A percentile compares a stretch with the other conserved stretches of the same genome.
Conservation (phyloP, 2,888 invertebrate species). For the Salpingus planirostris region DNA sequence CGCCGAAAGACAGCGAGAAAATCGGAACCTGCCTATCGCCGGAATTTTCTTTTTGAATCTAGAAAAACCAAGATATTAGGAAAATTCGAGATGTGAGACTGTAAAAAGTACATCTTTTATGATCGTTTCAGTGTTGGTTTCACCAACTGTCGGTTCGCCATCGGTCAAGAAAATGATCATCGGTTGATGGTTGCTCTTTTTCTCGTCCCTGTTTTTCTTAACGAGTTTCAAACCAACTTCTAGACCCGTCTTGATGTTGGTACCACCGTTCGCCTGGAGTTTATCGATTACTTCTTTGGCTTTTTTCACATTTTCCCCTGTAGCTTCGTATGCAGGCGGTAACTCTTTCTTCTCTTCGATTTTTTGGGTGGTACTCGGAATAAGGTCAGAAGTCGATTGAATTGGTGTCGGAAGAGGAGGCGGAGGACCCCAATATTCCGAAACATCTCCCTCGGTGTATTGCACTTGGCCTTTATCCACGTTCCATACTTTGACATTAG, state of each 20-base stretch:
- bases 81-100: too few relatives aligned
- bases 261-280: conserved; percentile 51
- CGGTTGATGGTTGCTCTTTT: conserved; percentile 43
- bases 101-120: conserved; percentile 42
- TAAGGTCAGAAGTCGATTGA: too few relatives aligned
- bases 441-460: conserved; percentile 25
- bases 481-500: conserved; percentile 47
- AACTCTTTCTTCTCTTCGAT: conserved; percentile 22
- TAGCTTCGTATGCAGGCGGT: conserved; percentile 47
- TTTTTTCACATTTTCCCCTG: conserved; percentile 49
- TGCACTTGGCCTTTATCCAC: conserved; percentile 40
- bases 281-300: conserved; percentile 50
- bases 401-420: too few relatives aligned
- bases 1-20: conserved; percentile 63
- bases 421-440: conserved; percentile 8
- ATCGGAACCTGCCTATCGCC: conserved; percentile 46
- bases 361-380: conserved; percentile 1
- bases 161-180: conserved; percentile 59
- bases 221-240: conserved; percentile 42
- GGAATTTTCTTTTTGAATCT: conserved; percentile 44
- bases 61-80: too few relatives aligned
- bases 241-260: conserved; percentile 60
- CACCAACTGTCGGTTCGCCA: conserved; percentile 56
- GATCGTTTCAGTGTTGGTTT: conserved; percentile 46
- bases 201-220: conserved; percentile 18